Percentiles rank a stretch among this genome's conserved stretches.
phyloP scores from a whole-genome alignment of 2,888 invertebrate genomes.

The Tridacna gigas region DNA sequence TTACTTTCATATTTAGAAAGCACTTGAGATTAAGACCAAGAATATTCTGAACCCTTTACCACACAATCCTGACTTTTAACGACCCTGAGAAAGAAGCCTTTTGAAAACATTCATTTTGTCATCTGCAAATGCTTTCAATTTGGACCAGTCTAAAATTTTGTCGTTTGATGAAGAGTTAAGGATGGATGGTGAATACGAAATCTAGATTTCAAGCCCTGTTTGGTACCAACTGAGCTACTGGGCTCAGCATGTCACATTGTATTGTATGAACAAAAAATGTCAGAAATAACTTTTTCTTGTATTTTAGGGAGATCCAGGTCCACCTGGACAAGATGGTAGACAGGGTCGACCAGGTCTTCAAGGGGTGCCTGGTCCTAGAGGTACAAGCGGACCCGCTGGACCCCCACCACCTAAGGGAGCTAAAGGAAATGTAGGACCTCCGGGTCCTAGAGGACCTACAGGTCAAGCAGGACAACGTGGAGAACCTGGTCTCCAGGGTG shows the following conservation, averaged over 20 bases:
- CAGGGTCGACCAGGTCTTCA: constrained; percentile 79
- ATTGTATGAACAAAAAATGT: neutral
- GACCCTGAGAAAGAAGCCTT: too few species aligned
- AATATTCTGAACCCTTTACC: too few species aligned
- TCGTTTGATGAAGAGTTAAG: neutral
- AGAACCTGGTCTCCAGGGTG: constrained; percentile 83
- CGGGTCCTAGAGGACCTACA: constrained; percentile 72
- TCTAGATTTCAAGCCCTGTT: too few species aligned
- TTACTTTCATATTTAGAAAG: too few species aligned
- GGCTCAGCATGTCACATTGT: too few species aligned
- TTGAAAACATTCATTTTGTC: neutral
- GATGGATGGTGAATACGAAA: too few species aligned
- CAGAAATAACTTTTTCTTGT: neutral
- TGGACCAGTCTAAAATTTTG: too few species aligned
- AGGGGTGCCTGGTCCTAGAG: constrained; percentile 63
- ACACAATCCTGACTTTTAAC: too few species aligned
- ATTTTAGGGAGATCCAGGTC: constrained; percentile 88
- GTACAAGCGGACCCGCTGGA: constrained; percentile 74
- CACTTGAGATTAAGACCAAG: too few species aligned
- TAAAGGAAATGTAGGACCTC: constrained; percentile 69
- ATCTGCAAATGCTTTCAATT: constrained; percentile 1
- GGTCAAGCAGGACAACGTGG: constrained; percentile 74
- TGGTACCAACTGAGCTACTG: too few species aligned
- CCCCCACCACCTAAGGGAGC: constrained; percentile 72
- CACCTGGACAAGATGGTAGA: constrained; percentile 81